Base-by-base conservation (phyloP, 2,888 invertebrate genomes). In the Stenolophus ochropezus region DNA sequence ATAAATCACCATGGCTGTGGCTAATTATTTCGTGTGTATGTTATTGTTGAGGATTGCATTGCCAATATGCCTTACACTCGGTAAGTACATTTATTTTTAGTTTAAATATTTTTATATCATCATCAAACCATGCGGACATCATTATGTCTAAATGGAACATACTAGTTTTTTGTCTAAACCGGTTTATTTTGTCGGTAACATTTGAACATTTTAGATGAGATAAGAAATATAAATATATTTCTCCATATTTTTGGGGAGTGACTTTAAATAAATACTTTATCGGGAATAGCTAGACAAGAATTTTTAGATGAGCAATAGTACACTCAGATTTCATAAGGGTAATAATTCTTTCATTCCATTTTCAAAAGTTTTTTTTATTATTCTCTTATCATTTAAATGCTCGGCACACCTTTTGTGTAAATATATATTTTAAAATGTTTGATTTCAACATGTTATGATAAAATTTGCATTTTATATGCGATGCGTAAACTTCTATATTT, bases 21-120 rank as follows among this genome's bases (percentile, higher is more conserved):
- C 89, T 51, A 89, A 88, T 82, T 91, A 89, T 84, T 88, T 90
- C 87, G 84, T 91, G 76, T 90, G 89, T 84, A 87, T 90, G 74
- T 87, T 89, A 84, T 87, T 91, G 53, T 87, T 91, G 86, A 89
- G 91, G 87, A 87, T 92, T 83, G 86, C 91, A 78, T 88, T 91
- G 84, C 92, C 92, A 80, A 85, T 89, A 82, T 87, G 91, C 83
- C 89, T 92, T 65, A 86, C 90, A 84, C 89, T 89, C 87, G 90
- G 92, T 92, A 87, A 92, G 92, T 90, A 53, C 23, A 20, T 49
- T 47, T 42, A 14, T 11, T 65, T 11, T 11, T 25, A n/a, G 23
- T 14, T 78, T 78, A n/a, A 49, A 18, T 42, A 21, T 20, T 75
- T 51, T 25, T 75, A 23, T 20, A 21, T 56, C 4, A 18, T 58